Percentiles rank a stretch among this genome's conserved stretches.
Conservation (phyloP, 2,888 invertebrate species). For the Camptogramma bilineatum region DNA sequence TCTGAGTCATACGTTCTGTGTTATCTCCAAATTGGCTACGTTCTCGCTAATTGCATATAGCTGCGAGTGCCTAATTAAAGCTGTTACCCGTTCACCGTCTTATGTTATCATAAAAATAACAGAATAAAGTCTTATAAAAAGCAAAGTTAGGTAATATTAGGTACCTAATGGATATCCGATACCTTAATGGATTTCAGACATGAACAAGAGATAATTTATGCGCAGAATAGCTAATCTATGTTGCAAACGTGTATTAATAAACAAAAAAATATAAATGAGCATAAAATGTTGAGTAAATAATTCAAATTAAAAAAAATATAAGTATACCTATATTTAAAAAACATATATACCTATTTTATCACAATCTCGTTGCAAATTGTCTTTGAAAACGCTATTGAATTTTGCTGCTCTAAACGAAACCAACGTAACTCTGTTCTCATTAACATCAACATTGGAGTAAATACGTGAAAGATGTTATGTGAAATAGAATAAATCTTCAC, state of each 20-base stretch:
- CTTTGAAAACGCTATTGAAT: conserved; percentile 32
- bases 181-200: too few species aligned
- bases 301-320: too few species aligned
- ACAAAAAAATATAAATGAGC: too few species aligned
- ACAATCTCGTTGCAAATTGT: conserved; percentile 16
- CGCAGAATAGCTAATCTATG: too few species aligned
- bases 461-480: background rate
- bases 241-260: too few species aligned
- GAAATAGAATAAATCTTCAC: conserved; percentile 7
- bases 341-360: background rate
- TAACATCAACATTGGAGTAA: conserved; percentile 27
- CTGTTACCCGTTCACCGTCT: background rate
- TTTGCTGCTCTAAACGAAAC: conserved; percentile 28
- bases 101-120: background rate
- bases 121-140: background rate
- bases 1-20: conserved; percentile 3
- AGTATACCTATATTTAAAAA: too few species aligned
- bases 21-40: conserved; percentile 2
- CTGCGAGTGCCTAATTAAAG: conserved; percentile 1
- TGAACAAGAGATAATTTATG: too few species aligned
- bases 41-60: conserved; percentile 3
- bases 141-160: too few species aligned
- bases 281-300: too few species aligned
- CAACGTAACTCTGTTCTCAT: conserved; percentile 36
- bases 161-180: too few species aligned